Conservation (phyloP, 2,888 invertebrate species). For the Alitta virens region DNA sequence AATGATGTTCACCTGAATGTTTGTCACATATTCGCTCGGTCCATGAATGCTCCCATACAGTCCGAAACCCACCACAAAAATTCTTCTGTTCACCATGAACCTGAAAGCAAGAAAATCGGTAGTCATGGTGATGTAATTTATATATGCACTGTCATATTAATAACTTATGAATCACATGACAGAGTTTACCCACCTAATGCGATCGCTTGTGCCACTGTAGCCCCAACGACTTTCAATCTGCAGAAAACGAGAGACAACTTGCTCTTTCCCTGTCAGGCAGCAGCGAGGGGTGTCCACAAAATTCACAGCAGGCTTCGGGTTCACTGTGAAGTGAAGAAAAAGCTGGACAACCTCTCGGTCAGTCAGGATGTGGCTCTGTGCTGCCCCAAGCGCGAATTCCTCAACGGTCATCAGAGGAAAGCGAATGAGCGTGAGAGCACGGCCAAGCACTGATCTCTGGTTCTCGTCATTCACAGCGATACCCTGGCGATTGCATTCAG, state of each 20-base stretch:
- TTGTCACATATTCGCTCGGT: conserved; percentile 72
- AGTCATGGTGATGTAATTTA: no score
- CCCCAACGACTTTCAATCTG: conserved; percentile 81
- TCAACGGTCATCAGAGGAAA: conserved; percentile 83
- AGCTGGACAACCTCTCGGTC: conserved; percentile 72
- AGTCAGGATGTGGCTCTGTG: conserved; percentile 69
- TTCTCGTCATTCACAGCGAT: conserved; percentile 68
- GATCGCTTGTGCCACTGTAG: conserved; percentile 78
- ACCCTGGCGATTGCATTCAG: conserved; percentile 70
- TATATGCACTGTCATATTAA: no score
- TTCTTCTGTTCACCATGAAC: conserved; percentile 76
- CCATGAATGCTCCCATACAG: conserved; percentile 80
- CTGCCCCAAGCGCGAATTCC: conserved; percentile 72
- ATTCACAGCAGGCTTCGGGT: conserved; percentile 73
- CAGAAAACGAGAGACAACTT: conserved; percentile 72
- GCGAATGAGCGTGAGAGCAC: conserved; percentile 71
- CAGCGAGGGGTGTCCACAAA: conserved; percentile 69
- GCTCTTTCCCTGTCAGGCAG: conserved; percentile 76
- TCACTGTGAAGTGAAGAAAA: conserved; percentile 63
- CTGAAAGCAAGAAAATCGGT: conserved; percentile 56
- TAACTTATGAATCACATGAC: not conserved
- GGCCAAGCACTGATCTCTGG: conserved; percentile 69
- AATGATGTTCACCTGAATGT: conserved; percentile 67
- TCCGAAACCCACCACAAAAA: conserved; percentile 81
- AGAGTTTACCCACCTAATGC: conserved; percentile 64